Base-by-base conservation (phyloP, 1,140 invertebrate genomes). In the Aphelenchoides avenae region DNA sequence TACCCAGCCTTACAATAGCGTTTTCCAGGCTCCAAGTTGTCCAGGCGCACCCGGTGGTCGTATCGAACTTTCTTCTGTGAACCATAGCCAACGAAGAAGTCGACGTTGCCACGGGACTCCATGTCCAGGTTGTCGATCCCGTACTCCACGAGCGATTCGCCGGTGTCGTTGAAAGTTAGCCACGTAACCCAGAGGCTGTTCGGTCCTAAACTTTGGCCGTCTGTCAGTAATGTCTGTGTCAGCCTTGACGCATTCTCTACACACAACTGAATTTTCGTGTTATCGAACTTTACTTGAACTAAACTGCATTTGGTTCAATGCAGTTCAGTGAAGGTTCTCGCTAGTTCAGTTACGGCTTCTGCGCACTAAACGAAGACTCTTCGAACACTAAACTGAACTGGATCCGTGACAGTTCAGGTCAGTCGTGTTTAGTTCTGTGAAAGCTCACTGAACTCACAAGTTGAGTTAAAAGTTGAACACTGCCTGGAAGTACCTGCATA, bases 401-500 rank as follows among this genome's bases (percentile, higher is more conserved):
- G 29, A 5, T 51, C 31, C 27, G 20, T 20, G 9, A 34, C n/a
- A n/a, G n/a, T n/a, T n/a, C n/a, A n/a, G n/a, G n/a, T n/a, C n/a
- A n/a, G n/a, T n/a, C n/a, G n/a, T 52, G 4, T 44, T 51, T 9
- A n/a, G n/a, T n/a, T n/a, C n/a, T n/a, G n/a, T n/a, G n/a, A n/a
- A n/a, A n/a, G n/a, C n/a, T n/a, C n/a, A n/a, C n/a, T n/a, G n/a
- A n/a, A n/a, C n/a, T n/a, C n/a, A n/a, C n/a, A n/a, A n/a, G n/a
- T n/a, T n/a, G n/a, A n/a, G n/a, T n/a, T n/a, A n/a, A n/a, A n/a
- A n/a, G n/a, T n/a, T 34, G 18, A 34, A 33, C 22, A 53, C 27
- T 42, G 34, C 36, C 30, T 40, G 1, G 34, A 39, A 1, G 62
- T 53, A 33, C 58, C 68, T 15, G 62, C 60, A 58, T 66, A 64